phyloP scores from a whole-genome alignment of 37 sponge, comb jelly and placozoan genomes.

The Chondrilla cf. caribensis region DNA sequence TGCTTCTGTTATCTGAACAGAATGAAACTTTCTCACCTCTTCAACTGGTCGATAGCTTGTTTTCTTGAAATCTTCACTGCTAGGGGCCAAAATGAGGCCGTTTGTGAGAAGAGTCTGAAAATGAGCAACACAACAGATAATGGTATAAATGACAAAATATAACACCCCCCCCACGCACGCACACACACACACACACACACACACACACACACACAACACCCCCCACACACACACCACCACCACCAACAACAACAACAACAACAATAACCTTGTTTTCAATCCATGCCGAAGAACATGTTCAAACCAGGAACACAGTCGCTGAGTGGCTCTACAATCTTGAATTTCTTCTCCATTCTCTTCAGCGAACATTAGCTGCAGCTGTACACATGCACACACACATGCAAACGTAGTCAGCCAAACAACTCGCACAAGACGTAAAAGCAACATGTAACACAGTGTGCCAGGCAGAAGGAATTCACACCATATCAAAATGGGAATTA shows the following conservation, averaged over 20 bases:
- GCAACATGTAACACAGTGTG: no score
- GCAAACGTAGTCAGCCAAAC: neutral
- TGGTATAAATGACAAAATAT: no score
- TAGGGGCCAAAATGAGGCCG: slow-evolving; percentile 77
- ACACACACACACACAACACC: no score
- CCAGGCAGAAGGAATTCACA: no score
- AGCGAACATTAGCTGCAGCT: slow-evolving; percentile 54
- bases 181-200: no score
- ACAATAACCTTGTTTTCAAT: slow-evolving; percentile 56
- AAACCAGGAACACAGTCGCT: slow-evolving; percentile 67
- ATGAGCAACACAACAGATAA: no score
- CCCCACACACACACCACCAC: slow-evolving; percentile 10
- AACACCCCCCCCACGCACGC: no score
- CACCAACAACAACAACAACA: no score
- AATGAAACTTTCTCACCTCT: slow-evolving; percentile 56
- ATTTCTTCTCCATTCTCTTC: slow-evolving; percentile 19
- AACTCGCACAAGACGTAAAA: neutral
- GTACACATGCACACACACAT: neutral
- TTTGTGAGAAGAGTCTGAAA: neutral
- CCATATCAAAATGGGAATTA: no score
- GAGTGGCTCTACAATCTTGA: slow-evolving; percentile 52
- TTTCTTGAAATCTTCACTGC: slow-evolving; percentile 67
- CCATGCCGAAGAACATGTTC: slow-evolving; percentile 74
- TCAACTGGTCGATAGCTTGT: slow-evolving; percentile 76
- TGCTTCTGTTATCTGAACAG: no score